Percentiles rank a stretch among this genome's conserved stretches.
These are phyloP conservation scores for Emmelina monodactyla DNA, from an alignment of 2,888 invertebrate genomes.

Conservation along the genomic window DNA sequence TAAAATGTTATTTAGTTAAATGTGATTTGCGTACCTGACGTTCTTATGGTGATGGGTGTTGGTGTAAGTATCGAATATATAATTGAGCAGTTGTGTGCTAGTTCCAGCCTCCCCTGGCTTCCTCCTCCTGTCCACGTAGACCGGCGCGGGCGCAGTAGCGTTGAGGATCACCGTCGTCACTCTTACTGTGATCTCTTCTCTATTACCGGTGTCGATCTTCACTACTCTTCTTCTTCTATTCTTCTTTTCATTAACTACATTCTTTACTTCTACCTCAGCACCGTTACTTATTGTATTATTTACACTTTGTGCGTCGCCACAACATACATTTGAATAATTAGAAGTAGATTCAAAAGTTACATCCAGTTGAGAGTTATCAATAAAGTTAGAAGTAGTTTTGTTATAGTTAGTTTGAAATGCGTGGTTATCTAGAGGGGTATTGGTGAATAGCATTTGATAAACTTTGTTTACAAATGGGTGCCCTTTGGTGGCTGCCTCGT, in stretches of 20 bases:
- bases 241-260: constrained; percentile 21
- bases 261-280: constrained; percentile 26
- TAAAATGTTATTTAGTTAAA: constrained; percentile 7
- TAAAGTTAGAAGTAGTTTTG: constrained; percentile 22
- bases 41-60: constrained; percentile 52
- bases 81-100: constrained; percentile 50
- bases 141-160: constrained; percentile 16
- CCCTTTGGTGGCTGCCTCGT: constrained; percentile 17
- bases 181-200: constrained; percentile 2
- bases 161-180: background rate
- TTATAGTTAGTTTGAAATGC: constrained; percentile 28
- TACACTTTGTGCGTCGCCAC: constrained; percentile 16
- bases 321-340: constrained; percentile 24
- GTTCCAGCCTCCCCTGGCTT: constrained; percentile 52
- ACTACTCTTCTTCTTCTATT: constrained; percentile 38
- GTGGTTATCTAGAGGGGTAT: constrained; percentile 29
- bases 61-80: constrained; percentile 55
- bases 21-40: constrained; percentile 31
- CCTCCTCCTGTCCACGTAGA: constrained; percentile 33
- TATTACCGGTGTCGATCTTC: constrained; percentile 25
- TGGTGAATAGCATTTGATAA: constrained; percentile 49
- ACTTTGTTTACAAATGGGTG: constrained; percentile 31
- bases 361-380: constrained; percentile 26
- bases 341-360: constrained; percentile 20
- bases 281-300: constrained; percentile 19